These are phyloP conservation scores for Ispidina picta DNA, from an alignment of 2,797 vertebrate species.

Conservation along the genomic window DNA sequence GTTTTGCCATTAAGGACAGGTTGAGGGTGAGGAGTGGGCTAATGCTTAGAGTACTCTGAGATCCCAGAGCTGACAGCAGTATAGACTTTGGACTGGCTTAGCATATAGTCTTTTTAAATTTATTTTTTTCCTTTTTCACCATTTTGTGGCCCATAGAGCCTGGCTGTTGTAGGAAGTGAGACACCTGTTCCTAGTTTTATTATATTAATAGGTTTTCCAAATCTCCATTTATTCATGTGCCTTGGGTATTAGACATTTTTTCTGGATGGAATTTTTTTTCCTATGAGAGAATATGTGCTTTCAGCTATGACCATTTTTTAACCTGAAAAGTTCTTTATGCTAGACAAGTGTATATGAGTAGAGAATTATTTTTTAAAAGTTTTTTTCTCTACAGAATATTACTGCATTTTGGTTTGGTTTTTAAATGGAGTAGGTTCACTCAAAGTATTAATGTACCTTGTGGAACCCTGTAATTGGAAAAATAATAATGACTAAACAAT, in stretches of 20 bases:
- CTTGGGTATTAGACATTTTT: background rate
- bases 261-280: background rate
- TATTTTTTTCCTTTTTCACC: background rate
- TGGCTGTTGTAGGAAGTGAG: background rate
- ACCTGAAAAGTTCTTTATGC: background rate
- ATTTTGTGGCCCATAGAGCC: background rate
- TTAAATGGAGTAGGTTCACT: background rate
- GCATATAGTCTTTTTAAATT: background rate
- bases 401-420: background rate
- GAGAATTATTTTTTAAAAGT: conserved; percentile 52
- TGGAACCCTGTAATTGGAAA: background rate
- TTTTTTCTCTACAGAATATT: background rate
- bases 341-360: background rate
- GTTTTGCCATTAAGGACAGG: background rate
- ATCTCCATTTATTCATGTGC: background rate
- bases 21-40: background rate
- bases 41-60: background rate
- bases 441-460: background rate
- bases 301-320: background rate
- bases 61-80: background rate
- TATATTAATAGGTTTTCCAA: background rate
- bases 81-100: background rate
- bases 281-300: background rate
- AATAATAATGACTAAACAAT: background rate
- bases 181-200: background rate